Conservation (phyloP, 2,797 vertebrate species). For the Silurus lanzhouensis region DNA sequence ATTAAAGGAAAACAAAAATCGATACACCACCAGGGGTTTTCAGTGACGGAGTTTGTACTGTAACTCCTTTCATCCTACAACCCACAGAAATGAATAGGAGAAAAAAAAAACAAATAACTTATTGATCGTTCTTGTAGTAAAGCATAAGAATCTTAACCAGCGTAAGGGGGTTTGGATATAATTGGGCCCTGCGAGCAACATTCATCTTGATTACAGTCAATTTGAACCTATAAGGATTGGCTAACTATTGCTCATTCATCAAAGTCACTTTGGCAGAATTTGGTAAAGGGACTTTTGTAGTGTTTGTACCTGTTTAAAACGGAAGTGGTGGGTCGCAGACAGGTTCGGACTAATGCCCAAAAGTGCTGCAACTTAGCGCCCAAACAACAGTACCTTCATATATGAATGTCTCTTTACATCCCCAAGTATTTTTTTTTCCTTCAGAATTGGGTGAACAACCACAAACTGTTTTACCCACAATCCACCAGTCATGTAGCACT, state of each 20-base stretch:
- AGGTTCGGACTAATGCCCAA: slow-evolving; percentile 45
- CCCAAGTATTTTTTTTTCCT: neutral
- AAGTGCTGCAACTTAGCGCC: neutral
- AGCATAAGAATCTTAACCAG: slow-evolving; percentile 64
- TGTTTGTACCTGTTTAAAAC: slow-evolving; percentile 57
- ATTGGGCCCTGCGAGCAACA: slow-evolving; percentile 66
- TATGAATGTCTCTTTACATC: neutral
- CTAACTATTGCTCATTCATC: slow-evolving; percentile 71
- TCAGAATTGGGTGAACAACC: neutral
- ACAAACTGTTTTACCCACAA: neutral
- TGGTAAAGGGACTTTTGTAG: slow-evolving; percentile 53
- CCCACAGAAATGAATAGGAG: slow-evolving; percentile 19
- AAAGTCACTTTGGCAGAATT: slow-evolving; percentile 65
- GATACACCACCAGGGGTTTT: slow-evolving; percentile 47
- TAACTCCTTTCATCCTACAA: slow-evolving; percentile 40
- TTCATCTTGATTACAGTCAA: slow-evolving; percentile 76
- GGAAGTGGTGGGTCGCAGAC: slow-evolving; percentile 42
- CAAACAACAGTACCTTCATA: neutral
- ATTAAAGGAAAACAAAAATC: slow-evolving; percentile 62
- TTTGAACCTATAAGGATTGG: slow-evolving; percentile 70
- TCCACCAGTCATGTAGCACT: slow-evolving; percentile 18
- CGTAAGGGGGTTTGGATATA: slow-evolving; percentile 60
- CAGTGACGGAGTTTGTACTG: slow-evolving; percentile 39
- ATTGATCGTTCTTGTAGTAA: slow-evolving; percentile 69
- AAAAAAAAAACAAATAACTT: slow-evolving; percentile 69